These are phyloP conservation scores for Molorchus minor DNA, from an alignment of 2,888 invertebrate species.

Conservation along the genomic window DNA sequence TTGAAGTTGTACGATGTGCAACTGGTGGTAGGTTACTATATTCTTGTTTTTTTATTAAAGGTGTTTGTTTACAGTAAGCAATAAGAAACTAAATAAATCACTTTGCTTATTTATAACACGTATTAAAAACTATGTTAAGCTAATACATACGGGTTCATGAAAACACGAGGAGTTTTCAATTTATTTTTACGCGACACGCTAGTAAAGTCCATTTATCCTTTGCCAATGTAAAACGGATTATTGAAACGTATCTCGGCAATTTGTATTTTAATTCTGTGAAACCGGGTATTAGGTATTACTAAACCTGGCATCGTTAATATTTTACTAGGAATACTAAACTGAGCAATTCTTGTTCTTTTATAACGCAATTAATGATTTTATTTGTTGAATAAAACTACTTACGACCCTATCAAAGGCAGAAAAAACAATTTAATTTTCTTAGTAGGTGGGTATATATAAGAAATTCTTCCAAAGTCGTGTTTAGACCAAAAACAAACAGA, in stretches of 20 bases:
- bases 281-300: conserved; percentile 15
- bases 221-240: conserved; percentile 7
- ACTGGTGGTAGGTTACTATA: too few species aligned
- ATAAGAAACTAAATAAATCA: too few species aligned
- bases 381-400: conserved; percentile 1
- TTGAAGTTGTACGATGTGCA: too few species aligned
- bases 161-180: conserved; percentile 16
- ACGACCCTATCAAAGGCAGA: background rate
- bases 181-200: conserved; percentile 9
- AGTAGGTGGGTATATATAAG: too few species aligned
- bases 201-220: conserved; percentile 11
- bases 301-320: conserved; percentile 8
- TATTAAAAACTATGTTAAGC: too few species aligned
- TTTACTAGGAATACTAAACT: conserved; percentile 12
- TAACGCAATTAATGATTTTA: conserved; percentile 7
- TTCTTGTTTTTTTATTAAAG: too few species aligned
- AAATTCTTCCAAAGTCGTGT: too few species aligned
- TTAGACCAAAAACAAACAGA: too few species aligned
- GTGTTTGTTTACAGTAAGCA: too few species aligned
- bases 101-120: too few species aligned
- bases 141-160: too few species aligned
- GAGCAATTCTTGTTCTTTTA: conserved; percentile 10
- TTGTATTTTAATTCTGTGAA: conserved; percentile 20
- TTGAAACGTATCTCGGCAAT: conserved; percentile 17
- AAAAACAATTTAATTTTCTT: conserved; percentile 3